A percentile compares a stretch with the other conserved stretches of the same genome.
Evolutionary conservation across 1,140 invertebrate genomes (phyloP).

Genomic region (Solen grandis): DNA sequence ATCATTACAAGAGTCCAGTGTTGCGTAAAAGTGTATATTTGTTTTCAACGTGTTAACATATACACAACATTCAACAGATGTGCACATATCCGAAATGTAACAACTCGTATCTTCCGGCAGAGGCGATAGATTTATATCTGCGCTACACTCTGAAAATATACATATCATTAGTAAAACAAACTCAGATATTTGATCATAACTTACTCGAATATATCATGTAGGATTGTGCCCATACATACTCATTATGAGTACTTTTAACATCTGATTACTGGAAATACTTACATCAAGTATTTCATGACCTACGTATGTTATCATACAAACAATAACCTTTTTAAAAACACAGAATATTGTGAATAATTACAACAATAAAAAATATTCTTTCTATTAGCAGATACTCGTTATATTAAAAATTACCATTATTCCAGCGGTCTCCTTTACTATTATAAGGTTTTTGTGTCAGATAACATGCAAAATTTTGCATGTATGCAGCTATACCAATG

Average conservation of each 20-base stretch:
- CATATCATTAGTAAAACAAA: not conserved
- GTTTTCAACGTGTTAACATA: not conserved
- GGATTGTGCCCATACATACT: not conserved
- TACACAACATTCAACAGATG: constrained; percentile 16
- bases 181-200: not conserved
- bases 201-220: not conserved
- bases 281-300: not conserved
- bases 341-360: no score
- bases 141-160: constrained; percentile 14
- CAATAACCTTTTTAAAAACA: not conserved
- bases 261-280: not conserved
- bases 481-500: constrained; percentile 3
- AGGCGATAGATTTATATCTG: not conserved
- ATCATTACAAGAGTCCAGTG: constrained; percentile 7
- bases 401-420: no score
- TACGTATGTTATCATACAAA: not conserved
- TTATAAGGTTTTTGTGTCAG: not conserved
- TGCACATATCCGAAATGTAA: constrained; percentile 21
- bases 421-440: not conserved
- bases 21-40: constrained; percentile 10
- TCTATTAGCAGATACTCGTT: no score
- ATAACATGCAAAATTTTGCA: not conserved
- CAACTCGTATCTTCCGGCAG: constrained; percentile 1
- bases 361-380: no score
- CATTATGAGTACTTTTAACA: not conserved